Conservation (phyloP, 2,888 invertebrate genomes). For the Oxycera nigricornis region DNA sequence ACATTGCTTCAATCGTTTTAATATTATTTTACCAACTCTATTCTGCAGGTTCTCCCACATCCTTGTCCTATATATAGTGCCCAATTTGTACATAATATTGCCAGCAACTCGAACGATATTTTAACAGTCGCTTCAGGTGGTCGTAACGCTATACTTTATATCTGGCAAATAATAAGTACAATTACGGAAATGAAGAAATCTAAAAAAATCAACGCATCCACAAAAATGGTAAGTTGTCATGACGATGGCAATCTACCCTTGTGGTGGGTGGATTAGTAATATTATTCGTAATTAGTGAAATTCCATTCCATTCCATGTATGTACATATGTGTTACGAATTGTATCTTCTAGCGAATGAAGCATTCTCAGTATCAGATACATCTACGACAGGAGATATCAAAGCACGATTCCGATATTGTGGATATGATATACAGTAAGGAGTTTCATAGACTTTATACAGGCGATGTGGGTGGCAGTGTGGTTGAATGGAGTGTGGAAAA, state of each 20-base stretch:
- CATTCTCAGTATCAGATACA: constrained; percentile 9
- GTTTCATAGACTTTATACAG: constrained; percentile 28
- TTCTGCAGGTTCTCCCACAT: constrained; percentile 40
- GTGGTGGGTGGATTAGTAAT: not conserved
- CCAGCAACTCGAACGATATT: not conserved
- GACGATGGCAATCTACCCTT: not conserved
- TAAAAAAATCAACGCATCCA: not conserved
- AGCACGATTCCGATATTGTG: constrained; percentile 33
- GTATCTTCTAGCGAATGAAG: not conserved
- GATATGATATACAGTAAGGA: constrained; percentile 5
- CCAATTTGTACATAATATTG: not conserved
- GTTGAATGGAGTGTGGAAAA: constrained; percentile 38
- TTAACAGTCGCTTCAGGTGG: constrained; percentile 34
- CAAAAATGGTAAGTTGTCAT: not conserved
- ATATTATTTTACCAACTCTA: too few species aligned
- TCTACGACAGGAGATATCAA: constrained; percentile 32
- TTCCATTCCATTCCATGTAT: not conserved
- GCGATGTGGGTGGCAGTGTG: constrained; percentile 31
- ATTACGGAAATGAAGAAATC: not conserved
- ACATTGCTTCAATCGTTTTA: too few species aligned
- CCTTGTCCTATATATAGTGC: constrained; percentile 31
- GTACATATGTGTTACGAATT: not conserved
- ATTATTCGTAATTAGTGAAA: constrained; percentile 10
- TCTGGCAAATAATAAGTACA: constrained; percentile 22
- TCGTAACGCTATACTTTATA: constrained; percentile 27